phyloP scores from a whole-genome alignment of 2,113 vertebrate species.

The Coreoperca whiteheadi region DNA sequence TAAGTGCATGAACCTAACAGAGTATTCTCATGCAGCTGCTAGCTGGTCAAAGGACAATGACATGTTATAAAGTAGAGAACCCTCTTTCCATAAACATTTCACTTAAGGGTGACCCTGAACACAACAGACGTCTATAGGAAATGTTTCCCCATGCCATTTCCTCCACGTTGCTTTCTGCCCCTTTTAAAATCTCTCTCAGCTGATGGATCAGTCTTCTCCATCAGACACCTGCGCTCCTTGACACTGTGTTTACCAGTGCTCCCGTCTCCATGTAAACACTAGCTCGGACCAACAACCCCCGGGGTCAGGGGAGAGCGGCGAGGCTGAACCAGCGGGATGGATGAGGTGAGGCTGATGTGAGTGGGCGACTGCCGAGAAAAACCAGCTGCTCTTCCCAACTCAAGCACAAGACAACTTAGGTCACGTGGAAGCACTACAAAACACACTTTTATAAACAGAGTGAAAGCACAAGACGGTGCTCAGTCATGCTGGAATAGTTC shows the following conservation, averaged over 20 bases:
- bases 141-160: slow-evolving; percentile 20
- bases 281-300: slow-evolving; percentile 62
- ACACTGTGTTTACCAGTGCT: slow-evolving; percentile 69
- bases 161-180: slow-evolving; percentile 19
- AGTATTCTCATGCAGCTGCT: slow-evolving; percentile 7
- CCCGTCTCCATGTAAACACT: slow-evolving; percentile 73
- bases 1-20: slow-evolving; percentile 15
- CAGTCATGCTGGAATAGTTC: background rate
- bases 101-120: slow-evolving; percentile 29
- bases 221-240: slow-evolving; percentile 71
- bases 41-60: slow-evolving; percentile 24
- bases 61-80: slow-evolving; percentile 13
- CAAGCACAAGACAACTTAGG: background rate
- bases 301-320: slow-evolving; percentile 51
- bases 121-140: slow-evolving; percentile 23
- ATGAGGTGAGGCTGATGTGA: slow-evolving; percentile 67
- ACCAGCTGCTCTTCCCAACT: slow-evolving; percentile 71
- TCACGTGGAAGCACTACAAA: slow-evolving; percentile 14
- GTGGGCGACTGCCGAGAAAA: slow-evolving; percentile 58
- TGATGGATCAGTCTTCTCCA: slow-evolving; percentile 61
- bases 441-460: slow-evolving; percentile 26
- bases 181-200: slow-evolving; percentile 34
- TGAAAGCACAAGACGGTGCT: background rate
- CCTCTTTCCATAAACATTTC: slow-evolving; percentile 67
- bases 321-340: slow-evolving; percentile 59